A percentile compares a stretch with the other conserved stretches of the same genome.
Evolutionary conservation across 1,140 invertebrate species (phyloP).

Genomic region (Drosophila mojavensis): DNA sequence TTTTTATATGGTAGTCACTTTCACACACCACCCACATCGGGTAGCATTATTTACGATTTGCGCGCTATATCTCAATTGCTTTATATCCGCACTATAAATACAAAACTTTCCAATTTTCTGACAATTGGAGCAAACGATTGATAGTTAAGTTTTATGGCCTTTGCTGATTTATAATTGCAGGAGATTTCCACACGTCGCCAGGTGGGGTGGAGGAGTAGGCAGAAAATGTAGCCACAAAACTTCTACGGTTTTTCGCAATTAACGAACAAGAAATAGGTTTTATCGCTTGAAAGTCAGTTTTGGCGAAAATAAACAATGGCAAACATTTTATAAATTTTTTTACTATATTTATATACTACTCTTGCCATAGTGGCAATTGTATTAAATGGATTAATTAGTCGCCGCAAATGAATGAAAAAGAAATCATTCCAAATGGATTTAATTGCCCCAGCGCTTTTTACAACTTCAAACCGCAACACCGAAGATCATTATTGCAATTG

Average conservation of each 20-base stretch:
- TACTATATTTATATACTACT: slow-evolving; percentile 25
- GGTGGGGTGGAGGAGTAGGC: not conserved
- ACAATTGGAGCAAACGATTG: slow-evolving; percentile 68
- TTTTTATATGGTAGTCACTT: slow-evolving; percentile 1
- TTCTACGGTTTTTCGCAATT: slow-evolving; percentile 46
- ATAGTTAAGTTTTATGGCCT: slow-evolving; percentile 60
- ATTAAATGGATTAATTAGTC: slow-evolving; percentile 67
- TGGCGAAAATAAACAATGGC: slow-evolving; percentile 44
- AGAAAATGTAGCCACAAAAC: slow-evolving; percentile 31
- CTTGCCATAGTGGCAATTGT: slow-evolving; percentile 42
- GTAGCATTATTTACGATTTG: slow-evolving; percentile 12
- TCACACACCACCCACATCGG: slow-evolving; percentile 42
- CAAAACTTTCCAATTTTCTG: slow-evolving; percentile 60
- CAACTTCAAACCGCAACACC: slow-evolving; percentile 28
- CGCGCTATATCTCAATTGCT: slow-evolving; percentile 34
- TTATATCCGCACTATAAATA: slow-evolving; percentile 48
- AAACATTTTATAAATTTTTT: not conserved
- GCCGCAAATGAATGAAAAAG: slow-evolving; percentile 50
- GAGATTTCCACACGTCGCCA: slow-evolving; percentile 50
- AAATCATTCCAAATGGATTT: slow-evolving; percentile 59
- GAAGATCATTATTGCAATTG: slow-evolving; percentile 66
- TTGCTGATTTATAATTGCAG: slow-evolving; percentile 46
- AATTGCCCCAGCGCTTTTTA: slow-evolving; percentile 59
- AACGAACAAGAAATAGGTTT: slow-evolving; percentile 52
- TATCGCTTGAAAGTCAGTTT: slow-evolving; percentile 59